Evolutionary conservation across 2,888 invertebrate genomes (phyloP), one percentile per base, ranked within the genome.

Genomic region (Venusia cambrica): DNA sequence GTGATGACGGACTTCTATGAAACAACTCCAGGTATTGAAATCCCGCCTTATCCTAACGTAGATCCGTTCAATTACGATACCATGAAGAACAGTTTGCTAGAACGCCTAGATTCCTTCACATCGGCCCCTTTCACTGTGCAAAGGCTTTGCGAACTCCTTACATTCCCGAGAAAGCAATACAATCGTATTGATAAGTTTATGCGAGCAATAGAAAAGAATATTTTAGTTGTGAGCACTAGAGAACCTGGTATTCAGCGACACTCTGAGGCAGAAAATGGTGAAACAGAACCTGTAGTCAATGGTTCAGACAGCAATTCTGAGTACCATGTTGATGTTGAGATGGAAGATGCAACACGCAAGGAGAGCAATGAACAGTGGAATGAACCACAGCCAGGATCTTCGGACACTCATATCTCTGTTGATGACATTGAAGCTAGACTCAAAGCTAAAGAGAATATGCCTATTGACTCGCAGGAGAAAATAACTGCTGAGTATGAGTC

Each of bases 71-170:
- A 95, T 72, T 97, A 94, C 68, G 96, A 96, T 57, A 92, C 92
- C 12, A 94, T 97, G 94, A 95, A 95, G 64, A 92, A 92, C 38
- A 93, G 92, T 61, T 89, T 96, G 31, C 71, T 96, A 30, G 95
- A 96, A 62, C 92, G 94, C 33, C 78, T 96, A 4, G 96, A 96
- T 61, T 90, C 93, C 0, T 96, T 96, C 69, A 90, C 91, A 18
- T 94, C 97, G 28, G 97, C 98, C 3, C 98, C 98, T 0, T 98
- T 98, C 67, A 98, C 98, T 7, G 94, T 98, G 48, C 98, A 98
- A 76, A 90, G 99, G 52, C 91, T 99, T 43, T 97, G 98, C 77
- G 99, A 99, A 76, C 88, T 99, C 12, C 85, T 99, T 1, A 95
- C 95, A 2, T 92, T 92, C 51, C 98, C 99, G 1, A 90, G 93